Base-by-base conservation (phyloP, 1,140 invertebrate species). In the Bombus consobrinus region DNA sequence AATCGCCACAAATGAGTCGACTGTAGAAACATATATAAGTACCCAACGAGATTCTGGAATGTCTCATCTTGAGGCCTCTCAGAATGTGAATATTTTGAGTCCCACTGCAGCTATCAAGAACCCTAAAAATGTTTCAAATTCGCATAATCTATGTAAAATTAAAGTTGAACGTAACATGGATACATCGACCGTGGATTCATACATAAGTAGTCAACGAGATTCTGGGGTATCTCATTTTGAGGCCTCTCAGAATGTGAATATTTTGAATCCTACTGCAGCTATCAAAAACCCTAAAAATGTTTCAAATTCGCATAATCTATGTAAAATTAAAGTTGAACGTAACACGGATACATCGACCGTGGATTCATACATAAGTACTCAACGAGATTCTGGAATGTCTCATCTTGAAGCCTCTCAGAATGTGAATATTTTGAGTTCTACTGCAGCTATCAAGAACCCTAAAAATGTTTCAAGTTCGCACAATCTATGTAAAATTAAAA, bases 291-390 rank as follows among this genome's bases (percentile, higher is more conserved):
- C 59, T 5, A 3, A 1, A 8, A 59, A 28, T 32, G 53, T 34
- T 1, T 15, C 53, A 8, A 64, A 25, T n/a, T 59, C 43, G 15
- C 34, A 18, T n/a, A 62, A 15, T 13, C 10, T 59, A 15, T 68
- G 47, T 37, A 57, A 81, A 3, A 72, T 88, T 25, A 89, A 85
- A 39, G 10, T 77, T 0, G 87, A 89, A 15, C 66, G 12, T 25
- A 41, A 28, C 0, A n/a, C 43, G 9, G 77, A 88, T 4, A 41
- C 57, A 18, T 22, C 47, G 18, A 53, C 18, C 47, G 6, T 22
- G 5, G 47, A 53, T 53, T 53, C 59, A 4, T 64, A 47, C 9
- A 43, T 59, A 13, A 74, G 53, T 57, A 34, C 28, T 10, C 73
- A 64, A 28, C 34, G 18, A 22, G 34, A 77, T 32, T 13, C 64